phyloP scores from a whole-genome alignment of 1,140 invertebrate species.

The Drosophila nigromelanica region DNA sequence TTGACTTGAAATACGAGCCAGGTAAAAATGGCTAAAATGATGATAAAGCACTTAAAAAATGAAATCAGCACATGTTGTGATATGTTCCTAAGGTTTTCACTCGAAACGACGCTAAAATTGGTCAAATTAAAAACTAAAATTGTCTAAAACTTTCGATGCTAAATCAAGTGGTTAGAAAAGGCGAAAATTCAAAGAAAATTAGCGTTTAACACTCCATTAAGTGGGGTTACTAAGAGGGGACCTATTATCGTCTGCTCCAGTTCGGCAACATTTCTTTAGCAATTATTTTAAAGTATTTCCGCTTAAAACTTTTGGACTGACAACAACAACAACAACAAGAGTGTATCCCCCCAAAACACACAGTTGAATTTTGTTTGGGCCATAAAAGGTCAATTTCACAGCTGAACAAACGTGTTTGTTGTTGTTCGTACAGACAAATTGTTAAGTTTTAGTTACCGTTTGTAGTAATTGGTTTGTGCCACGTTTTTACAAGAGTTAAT shows the following conservation, averaged over 20 bases:
- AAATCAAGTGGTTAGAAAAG: background rate
- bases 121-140: too few relatives aligned
- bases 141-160: conserved; percentile 19
- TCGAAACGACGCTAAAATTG: background rate
- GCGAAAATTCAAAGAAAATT: conserved; percentile 25
- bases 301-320: conserved; percentile 50
- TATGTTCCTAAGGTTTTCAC: conserved; percentile 12
- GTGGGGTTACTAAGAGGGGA: conserved; percentile 2
- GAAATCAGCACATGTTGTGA: conserved; percentile 6
- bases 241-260: conserved; percentile 23
- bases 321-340: conserved; percentile 18
- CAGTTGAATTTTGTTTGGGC: conserved; percentile 40
- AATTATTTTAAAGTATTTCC: conserved; percentile 68
- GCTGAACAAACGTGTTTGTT: conserved; percentile 73
- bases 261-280: conserved; percentile 21
- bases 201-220: conserved; percentile 34
- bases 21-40: conserved; percentile 9
- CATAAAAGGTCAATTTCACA: conserved; percentile 80
- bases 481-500: conserved; percentile 61
- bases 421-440: conserved; percentile 27
- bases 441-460: conserved; percentile 48
- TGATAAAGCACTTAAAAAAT: conserved; percentile 23
- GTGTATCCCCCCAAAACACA: background rate
- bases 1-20: background rate
- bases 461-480: conserved; percentile 56